Conservation (phyloP, 1,140 invertebrate genomes). For the Drosophila athabasca region DNA sequence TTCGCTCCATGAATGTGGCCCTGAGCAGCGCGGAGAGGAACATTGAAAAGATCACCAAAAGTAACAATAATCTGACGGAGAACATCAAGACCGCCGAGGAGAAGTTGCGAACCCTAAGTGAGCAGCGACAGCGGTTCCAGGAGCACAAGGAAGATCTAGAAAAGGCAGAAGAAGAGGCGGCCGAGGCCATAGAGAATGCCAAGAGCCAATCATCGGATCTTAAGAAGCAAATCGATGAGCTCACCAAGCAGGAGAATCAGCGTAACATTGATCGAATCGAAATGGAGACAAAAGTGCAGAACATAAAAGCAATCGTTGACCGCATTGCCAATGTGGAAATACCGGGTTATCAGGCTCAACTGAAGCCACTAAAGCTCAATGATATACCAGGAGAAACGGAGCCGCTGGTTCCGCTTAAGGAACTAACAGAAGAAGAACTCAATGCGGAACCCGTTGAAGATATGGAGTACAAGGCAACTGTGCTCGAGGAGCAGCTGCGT, state of each 20-base stretch:
- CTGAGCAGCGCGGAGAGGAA: conserved; percentile 94
- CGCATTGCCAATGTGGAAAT: conserved; percentile 86
- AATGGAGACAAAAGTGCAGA: conserved; percentile 90
- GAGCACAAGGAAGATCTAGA: conserved; percentile 85
- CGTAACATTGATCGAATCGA: conserved; percentile 87
- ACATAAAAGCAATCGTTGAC: conserved; percentile 87
- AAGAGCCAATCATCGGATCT: conserved; percentile 85
- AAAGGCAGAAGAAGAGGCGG: conserved; percentile 84
- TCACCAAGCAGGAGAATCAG: conserved; percentile 88
- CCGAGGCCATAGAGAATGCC: conserved; percentile 85
- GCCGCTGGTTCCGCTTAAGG: conserved; percentile 84
- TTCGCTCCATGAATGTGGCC: conserved; percentile 91
- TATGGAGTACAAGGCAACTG: conserved; percentile 87
- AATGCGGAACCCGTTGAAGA: conserved; percentile 86
- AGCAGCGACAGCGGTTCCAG: conserved; percentile 86
- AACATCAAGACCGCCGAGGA: conserved; percentile 88
- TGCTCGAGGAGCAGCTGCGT: conserved; percentile 88
- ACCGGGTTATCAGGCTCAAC: conserved; percentile 84
- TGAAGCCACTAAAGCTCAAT: conserved; percentile 88
- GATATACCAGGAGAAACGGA: conserved; percentile 87
- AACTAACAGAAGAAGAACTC: conserved; percentile 89
- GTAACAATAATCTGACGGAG: conserved; percentile 88
- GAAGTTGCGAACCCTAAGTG: conserved; percentile 86
- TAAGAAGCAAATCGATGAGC: conserved; percentile 86
- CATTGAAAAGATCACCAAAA: conserved; percentile 88